Evolutionary conservation across 1,140 invertebrate species (phyloP).

Genomic region (Babylonia areolata): DNA sequence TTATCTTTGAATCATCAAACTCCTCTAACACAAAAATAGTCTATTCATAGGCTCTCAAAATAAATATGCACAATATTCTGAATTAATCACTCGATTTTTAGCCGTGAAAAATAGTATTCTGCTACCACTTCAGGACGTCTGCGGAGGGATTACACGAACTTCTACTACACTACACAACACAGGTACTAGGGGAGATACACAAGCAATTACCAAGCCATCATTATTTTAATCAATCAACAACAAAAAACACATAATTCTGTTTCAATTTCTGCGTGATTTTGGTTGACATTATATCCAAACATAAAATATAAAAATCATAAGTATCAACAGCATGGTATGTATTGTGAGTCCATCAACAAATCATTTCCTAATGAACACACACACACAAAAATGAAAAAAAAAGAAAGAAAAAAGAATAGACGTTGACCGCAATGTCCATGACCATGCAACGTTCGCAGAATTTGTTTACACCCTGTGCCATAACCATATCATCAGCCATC

Average conservation of each 20-base stretch:
- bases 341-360: not conserved
- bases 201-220: not conserved
- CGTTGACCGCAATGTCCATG: no score
- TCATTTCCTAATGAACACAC: not conserved
- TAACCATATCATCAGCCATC: no score
- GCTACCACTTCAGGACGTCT: not conserved
- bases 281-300: not conserved
- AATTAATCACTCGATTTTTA: not conserved
- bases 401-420: no score
- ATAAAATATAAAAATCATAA: not conserved
- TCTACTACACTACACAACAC: not conserved
- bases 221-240: not conserved
- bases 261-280: not conserved
- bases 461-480: no score
- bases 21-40: not conserved
- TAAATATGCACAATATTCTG: not conserved
- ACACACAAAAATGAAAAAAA: no score
- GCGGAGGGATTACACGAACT: not conserved
- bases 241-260: not conserved
- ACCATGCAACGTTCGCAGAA: no score
- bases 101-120: not conserved
- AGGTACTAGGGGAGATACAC: not conserved
- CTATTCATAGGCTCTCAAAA: not conserved
- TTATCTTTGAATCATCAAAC: not conserved
- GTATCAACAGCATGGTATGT: slow-evolving; percentile 7